These are phyloP conservation scores for Prionace glauca DNA, from an alignment of 2,797 vertebrate species.

Conservation along the genomic window DNA sequence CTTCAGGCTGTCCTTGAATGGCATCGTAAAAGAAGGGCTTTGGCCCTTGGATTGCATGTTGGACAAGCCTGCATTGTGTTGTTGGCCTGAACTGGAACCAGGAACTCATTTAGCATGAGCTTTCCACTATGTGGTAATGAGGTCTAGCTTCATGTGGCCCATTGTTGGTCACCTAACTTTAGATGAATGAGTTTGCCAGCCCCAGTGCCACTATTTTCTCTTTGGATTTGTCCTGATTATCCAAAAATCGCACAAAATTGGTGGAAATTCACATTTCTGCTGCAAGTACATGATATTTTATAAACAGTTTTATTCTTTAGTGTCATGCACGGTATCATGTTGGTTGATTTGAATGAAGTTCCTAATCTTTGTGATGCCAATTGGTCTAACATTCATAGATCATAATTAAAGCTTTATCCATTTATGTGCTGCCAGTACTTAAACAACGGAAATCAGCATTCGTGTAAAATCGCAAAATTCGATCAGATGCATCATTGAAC, in stretches of 20 bases:
- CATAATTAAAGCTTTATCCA: slow-evolving; percentile 55
- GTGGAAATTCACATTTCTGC: background rate
- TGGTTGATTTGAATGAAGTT: background rate
- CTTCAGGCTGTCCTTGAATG: no score
- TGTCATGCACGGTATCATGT: no score
- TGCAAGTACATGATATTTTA: background rate
- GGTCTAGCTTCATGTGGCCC: background rate
- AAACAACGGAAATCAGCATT: slow-evolving; percentile 34
- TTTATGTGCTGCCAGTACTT: slow-evolving; percentile 49
- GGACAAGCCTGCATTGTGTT: no score
- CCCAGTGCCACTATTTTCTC: background rate
- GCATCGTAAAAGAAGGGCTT: no score
- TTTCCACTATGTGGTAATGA: background rate
- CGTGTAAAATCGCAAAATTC: background rate
- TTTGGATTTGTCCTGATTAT: background rate
- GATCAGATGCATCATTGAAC: slow-evolving; percentile 41
- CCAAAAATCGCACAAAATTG: background rate
- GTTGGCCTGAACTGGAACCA: background rate
- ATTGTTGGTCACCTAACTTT: background rate
- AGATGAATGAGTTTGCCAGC: background rate
- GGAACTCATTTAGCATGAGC: background rate
- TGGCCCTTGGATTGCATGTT: no score
- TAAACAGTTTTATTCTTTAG: background rate
- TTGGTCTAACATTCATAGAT: background rate
- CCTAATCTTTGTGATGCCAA: background rate